phyloP scores from a whole-genome alignment of 2,113 vertebrate genomes.

The Xiphias gladius region DNA sequence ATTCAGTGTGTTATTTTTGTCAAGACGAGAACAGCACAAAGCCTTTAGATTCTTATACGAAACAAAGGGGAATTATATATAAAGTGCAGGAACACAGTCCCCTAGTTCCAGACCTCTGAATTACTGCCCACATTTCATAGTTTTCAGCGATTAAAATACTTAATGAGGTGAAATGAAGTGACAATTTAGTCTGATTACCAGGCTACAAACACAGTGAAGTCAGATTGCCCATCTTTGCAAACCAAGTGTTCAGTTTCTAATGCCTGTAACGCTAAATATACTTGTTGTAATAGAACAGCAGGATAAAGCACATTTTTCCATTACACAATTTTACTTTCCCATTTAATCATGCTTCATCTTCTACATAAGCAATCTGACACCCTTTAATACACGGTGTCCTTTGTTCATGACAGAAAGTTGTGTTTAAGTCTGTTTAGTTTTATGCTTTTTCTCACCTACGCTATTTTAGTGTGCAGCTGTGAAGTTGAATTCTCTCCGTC shows the following conservation, averaged over 20 bases:
- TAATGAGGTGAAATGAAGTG: background rate
- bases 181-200: background rate
- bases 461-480: constrained; percentile 38
- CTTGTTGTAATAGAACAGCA: background rate
- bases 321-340: background rate
- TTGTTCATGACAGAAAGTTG: background rate
- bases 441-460: background rate
- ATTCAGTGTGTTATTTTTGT: background rate
- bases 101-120: background rate
- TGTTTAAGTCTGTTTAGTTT: constrained; percentile 15
- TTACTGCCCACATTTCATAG: background rate
- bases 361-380: background rate
- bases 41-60: too few species aligned
- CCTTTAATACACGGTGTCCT: background rate
- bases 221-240: background rate
- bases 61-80: too few species aligned
- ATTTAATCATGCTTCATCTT: background rate
- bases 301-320: background rate
- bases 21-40: too few species aligned
- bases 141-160: background rate
- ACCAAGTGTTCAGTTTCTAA: background rate
- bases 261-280: background rate
- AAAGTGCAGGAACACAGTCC: too few species aligned
- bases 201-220: background rate
- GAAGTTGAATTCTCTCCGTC: constrained; percentile 32